phyloP scores from a whole-genome alignment of 2,888 invertebrate species.

The Anorthoa munda region DNA sequence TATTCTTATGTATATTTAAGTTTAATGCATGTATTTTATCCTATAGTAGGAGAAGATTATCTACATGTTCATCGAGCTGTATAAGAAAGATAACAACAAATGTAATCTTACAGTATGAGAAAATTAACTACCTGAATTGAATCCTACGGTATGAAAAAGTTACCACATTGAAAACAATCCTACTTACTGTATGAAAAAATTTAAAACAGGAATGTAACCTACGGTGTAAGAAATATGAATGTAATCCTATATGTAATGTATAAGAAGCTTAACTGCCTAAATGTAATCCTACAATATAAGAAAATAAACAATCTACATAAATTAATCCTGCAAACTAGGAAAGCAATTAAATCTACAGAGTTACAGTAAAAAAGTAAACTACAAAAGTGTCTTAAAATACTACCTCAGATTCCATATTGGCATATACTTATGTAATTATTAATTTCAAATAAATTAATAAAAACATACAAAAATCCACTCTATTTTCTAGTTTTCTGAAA shows the following conservation, averaged over 20 bases:
- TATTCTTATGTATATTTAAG: neutral
- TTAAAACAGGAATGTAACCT: neutral
- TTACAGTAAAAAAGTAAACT: neutral
- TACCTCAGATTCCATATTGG: conserved; percentile 31
- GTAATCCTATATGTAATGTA: neutral
- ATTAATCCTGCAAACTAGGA: neutral
- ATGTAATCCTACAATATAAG: neutral
- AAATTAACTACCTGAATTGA: neutral
- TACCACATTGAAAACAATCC: neutral
- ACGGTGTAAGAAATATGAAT: neutral
- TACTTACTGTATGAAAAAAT: neutral
- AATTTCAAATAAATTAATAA: neutral
- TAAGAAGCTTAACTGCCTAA: neutral
- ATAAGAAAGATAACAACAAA: neutral
- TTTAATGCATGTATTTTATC: neutral
- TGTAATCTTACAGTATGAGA: neutral
- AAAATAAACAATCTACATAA: neutral
- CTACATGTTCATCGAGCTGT: neutral
- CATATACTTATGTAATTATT: neutral
- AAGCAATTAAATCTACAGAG: neutral
- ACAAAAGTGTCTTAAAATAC: conserved; percentile 34
- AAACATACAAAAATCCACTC: neutral
- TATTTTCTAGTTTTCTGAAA: neutral
- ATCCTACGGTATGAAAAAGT: neutral
- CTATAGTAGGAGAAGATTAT: no score